These are phyloP conservation scores for Dendronephthya gigantea DNA, from an alignment of 64 coral and sea anemone genomes.

Conservation along the genomic window DNA sequence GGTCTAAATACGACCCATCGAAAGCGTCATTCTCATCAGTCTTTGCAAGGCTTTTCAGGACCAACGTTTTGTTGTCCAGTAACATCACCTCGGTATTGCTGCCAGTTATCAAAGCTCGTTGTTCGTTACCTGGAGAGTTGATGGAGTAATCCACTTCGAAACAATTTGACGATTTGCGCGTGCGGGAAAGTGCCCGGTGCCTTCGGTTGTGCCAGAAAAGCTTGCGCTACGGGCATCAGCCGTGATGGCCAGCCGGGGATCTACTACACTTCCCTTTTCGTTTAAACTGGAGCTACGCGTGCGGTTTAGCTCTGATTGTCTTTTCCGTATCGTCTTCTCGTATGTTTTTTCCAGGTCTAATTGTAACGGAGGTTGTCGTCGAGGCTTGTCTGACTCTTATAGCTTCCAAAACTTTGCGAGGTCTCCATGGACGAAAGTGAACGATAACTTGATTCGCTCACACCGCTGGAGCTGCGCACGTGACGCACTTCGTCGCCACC, in stretches of 20 bases:
- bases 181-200: background rate
- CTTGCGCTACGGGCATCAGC: background rate
- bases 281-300: conserved; percentile 3
- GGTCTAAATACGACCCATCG: background rate
- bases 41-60: background rate
- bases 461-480: background rate
- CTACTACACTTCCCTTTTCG: background rate
- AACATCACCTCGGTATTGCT: conserved; percentile 11
- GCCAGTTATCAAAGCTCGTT: background rate
- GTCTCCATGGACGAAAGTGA: conserved; percentile 1
- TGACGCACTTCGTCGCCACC: background rate
- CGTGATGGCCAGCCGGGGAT: background rate
- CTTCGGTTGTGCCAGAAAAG: background rate
- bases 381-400: conserved; percentile 10
- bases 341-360: background rate
- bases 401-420: conserved; percentile 12
- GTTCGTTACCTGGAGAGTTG: background rate
- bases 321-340: background rate
- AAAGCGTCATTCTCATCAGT: background rate
- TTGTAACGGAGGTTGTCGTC: background rate
- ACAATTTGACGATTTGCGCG: background rate
- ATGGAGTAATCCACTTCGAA: background rate
- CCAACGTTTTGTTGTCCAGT: background rate
- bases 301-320: background rate
- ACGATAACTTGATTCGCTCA: conserved; percentile 10